Evolutionary conservation across 2,113 vertebrate genomes (phyloP).

Genomic region (Chamaetylas fuelleborni): DNA sequence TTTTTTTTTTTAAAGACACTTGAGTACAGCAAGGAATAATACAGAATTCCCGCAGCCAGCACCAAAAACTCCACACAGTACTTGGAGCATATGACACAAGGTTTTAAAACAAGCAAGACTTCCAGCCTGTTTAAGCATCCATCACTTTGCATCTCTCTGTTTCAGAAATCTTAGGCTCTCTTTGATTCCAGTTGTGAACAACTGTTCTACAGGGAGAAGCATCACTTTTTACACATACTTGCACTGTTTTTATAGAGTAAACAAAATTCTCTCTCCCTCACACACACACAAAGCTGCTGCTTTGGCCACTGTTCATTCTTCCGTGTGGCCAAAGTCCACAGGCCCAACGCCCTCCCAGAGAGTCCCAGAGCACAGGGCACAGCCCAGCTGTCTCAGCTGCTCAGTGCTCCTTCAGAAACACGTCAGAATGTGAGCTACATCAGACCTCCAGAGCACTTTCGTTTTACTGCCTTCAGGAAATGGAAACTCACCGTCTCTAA

Average conservation of each 20-base stretch:
- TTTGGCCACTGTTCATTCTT: neutral
- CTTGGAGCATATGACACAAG: neutral
- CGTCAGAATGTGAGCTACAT: neutral
- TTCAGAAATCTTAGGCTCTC: neutral
- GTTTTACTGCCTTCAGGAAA: neutral
- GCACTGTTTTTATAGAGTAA: neutral
- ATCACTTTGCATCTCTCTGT: neutral
- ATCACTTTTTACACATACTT: neutral
- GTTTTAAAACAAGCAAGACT: neutral
- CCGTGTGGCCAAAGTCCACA: rapidly evolving
- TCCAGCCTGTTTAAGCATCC: neutral
- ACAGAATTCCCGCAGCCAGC: neutral
- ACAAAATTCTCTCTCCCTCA: neutral
- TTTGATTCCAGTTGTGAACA: neutral
- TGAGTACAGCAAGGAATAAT: neutral
- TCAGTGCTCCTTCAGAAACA: neutral
- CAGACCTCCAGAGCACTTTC: neutral
- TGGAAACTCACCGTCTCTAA: neutral
- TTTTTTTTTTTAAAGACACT: neutral
- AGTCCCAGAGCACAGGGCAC: neutral
- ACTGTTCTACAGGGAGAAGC: neutral
- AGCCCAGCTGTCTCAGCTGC: neutral
- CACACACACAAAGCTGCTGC: neutral
- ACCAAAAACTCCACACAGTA: neutral
- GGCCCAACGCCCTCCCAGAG: neutral